phyloP scores from a whole-genome alignment of 2,113 vertebrate genomes.

The Gadus chalcogrammus region DNA sequence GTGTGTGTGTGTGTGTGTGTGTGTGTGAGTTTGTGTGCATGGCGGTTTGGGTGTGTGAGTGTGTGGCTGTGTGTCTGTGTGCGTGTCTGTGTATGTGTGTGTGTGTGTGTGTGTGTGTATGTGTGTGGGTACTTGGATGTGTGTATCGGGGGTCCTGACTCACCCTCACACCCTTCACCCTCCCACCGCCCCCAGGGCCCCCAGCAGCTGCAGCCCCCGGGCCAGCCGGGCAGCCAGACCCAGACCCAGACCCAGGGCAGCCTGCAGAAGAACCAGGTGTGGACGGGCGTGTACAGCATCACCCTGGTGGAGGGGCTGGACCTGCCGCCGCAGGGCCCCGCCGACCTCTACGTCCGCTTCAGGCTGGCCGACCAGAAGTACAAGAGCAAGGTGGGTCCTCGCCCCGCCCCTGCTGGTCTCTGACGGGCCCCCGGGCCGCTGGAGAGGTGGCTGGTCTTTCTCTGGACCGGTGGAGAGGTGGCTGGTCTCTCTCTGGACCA shows the following conservation, averaged over 20 bases:
- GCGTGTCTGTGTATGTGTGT: too few relatives aligned
- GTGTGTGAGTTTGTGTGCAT: too few relatives aligned
- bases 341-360: constrained; percentile 87
- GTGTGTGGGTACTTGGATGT: too few relatives aligned
- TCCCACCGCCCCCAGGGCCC: not conserved
- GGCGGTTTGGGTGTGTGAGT: too few relatives aligned
- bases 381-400: constrained; percentile 85
- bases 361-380: constrained; percentile 90
- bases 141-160: too few relatives aligned
- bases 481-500: too few relatives aligned
- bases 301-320: constrained; percentile 88
- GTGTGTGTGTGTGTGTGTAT: too few relatives aligned
- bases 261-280: constrained; percentile 81
- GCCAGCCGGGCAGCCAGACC: constrained; percentile 52
- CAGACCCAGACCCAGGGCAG: constrained; percentile 33
- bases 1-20: too few relatives aligned
- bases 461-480: not conserved
- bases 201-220: constrained; percentile 67
- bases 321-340: constrained; percentile 73
- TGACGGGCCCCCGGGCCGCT: constrained; percentile 14
- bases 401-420: constrained; percentile 33
- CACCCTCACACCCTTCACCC: not conserved
- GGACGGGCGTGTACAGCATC: constrained; percentile 83
- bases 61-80: too few relatives aligned
- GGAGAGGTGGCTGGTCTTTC: not conserved